Conservation (phyloP, 2,113 vertebrate species). For the Planiliza haematocheilus region DNA sequence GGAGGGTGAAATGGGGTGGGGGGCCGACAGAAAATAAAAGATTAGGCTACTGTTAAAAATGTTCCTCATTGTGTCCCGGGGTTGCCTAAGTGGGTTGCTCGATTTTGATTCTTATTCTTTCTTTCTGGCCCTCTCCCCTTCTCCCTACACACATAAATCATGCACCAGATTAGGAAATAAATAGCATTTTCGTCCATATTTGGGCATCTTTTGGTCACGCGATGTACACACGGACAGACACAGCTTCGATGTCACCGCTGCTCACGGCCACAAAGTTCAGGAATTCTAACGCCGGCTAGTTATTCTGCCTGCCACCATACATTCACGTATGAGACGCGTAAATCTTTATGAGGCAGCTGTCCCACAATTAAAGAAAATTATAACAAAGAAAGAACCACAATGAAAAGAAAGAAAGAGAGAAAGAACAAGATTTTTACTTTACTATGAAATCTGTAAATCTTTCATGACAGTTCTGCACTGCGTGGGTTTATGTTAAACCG, state of each 20-base stretch:
- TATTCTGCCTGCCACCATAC: not conserved
- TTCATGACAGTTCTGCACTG: constrained; percentile 17
- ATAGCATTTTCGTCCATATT: constrained; percentile 57
- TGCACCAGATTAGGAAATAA: constrained; percentile 59
- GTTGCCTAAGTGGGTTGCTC: constrained; percentile 74
- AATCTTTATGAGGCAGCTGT: not conserved
- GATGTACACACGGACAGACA: constrained; percentile 8
- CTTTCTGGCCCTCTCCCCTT: constrained; percentile 3
- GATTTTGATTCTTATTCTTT: constrained; percentile 65
- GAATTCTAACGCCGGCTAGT: not conserved
- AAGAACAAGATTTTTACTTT: constrained; percentile 2
- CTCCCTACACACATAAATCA: constrained; percentile 61
- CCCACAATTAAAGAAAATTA: not conserved
- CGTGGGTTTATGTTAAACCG: constrained; percentile 34
- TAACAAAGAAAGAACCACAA: not conserved
- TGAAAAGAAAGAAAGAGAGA: not conserved
- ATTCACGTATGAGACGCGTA: not conserved
- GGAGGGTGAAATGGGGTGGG: constrained; percentile 43
- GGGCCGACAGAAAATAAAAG: constrained; percentile 67
- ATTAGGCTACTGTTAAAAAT: constrained; percentile 78
- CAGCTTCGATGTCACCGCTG: not conserved
- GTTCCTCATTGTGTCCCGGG: constrained; percentile 71
- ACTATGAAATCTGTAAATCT: constrained; percentile 28
- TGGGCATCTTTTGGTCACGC: constrained; percentile 53
- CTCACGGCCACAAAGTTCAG: not conserved